Evolutionary conservation across 2,797 vertebrate species (phyloP).

Genomic region (Phrynocephalus forsythii): DNA sequence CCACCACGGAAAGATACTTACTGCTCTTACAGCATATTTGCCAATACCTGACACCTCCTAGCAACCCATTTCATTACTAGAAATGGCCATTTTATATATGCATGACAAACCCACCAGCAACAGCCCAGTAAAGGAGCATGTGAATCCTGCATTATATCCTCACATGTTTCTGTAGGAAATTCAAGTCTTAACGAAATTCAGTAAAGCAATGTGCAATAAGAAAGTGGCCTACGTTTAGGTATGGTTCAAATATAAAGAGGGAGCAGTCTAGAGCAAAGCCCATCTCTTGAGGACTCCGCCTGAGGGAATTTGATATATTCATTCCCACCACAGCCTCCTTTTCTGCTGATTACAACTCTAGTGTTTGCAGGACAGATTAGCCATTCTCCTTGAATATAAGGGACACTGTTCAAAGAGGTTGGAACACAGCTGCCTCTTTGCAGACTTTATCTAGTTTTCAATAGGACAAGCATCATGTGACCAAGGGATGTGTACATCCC

Average conservation of each 20-base stretch:
- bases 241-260: conserved; percentile 35
- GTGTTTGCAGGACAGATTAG: conserved; percentile 82
- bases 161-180: conserved; percentile 10
- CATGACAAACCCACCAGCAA: not conserved
- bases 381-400: conserved; percentile 74
- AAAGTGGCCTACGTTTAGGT: conserved; percentile 57
- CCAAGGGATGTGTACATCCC: conserved; percentile 61
- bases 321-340: conserved; percentile 65
- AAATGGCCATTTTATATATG: conserved; percentile 21
- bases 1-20: not conserved
- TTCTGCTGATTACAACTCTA: conserved; percentile 72
- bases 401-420: conserved; percentile 74
- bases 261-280: conserved; percentile 53
- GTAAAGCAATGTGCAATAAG: conserved; percentile 36
- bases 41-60: not conserved
- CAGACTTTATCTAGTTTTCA: conserved; percentile 72
- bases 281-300: conserved; percentile 68
- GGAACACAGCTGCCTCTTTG: conserved; percentile 79
- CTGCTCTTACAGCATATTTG: not conserved
- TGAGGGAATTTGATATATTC: conserved; percentile 78
- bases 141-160: not conserved
- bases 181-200: conserved; percentile 34
- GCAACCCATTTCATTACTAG: not conserved
- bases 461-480: conserved; percentile 70
- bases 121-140: not conserved